Conservation (phyloP, 92 coral and sea anemone species). For the Nematostella vectensis region DNA sequence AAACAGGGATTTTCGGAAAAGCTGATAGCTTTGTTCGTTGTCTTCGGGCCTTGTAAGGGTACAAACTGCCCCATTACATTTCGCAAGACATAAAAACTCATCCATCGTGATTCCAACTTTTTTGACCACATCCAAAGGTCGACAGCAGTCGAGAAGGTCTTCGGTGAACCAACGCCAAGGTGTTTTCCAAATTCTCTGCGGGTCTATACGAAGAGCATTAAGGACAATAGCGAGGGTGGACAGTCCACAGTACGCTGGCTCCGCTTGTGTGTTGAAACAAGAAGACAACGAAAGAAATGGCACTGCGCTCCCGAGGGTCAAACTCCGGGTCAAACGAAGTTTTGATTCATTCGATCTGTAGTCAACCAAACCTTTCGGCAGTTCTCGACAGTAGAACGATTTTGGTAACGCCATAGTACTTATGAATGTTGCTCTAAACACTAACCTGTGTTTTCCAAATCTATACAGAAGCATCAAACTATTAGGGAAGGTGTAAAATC, state of each 20-base stretch:
- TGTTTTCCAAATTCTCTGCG: conserved; percentile 80
- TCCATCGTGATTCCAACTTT: conserved; percentile 68
- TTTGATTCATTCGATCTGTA: conserved; percentile 75
- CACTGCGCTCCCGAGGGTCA: conserved; percentile 46
- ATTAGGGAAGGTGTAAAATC: too few species aligned
- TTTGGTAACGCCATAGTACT: not conserved
- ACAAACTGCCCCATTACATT: conserved; percentile 76
- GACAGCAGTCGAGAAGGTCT: conserved; percentile 75
- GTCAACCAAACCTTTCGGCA: conserved; percentile 62
- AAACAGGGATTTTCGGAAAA: conserved; percentile 34
- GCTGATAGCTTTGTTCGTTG: conserved; percentile 13
- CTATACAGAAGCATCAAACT: too few species aligned
- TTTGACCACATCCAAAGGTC: conserved; percentile 64
- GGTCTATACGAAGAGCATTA: conserved; percentile 85
- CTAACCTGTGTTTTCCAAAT: too few species aligned
- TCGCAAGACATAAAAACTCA: conserved; percentile 72
- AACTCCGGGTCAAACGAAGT: conserved; percentile 56
- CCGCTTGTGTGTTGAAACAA: conserved; percentile 73
- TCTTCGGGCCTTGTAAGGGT: conserved; percentile 49
- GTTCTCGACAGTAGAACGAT: conserved; percentile 48
- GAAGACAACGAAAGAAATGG: conserved; percentile 70
- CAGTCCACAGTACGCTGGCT: conserved; percentile 88
- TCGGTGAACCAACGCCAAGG: conserved; percentile 96
- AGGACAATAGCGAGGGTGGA: conserved; percentile 76
- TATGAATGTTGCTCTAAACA: too few species aligned